Percentiles rank a stretch among this genome's conserved stretches.
phyloP scores from a whole-genome alignment of 2,888 invertebrate species.

The Polyploca ridens region DNA sequence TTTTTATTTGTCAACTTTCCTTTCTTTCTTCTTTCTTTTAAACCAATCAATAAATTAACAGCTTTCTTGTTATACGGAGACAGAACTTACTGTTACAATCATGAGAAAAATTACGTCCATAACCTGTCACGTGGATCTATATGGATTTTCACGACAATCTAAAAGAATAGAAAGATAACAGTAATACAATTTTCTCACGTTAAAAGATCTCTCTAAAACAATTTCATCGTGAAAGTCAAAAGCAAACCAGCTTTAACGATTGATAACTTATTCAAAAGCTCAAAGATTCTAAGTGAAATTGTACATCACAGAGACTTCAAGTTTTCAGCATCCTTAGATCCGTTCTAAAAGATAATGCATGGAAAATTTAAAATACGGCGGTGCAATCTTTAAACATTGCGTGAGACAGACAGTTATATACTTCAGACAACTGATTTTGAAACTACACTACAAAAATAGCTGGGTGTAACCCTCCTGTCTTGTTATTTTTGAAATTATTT shows the following conservation, averaged over 20 bases:
- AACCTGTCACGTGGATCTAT: too few relatives aligned
- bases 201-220: neutral
- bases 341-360: slow-evolving; percentile 10
- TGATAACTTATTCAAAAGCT: slow-evolving; percentile 7
- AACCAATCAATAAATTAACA: too few relatives aligned
- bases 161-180: too few relatives aligned
- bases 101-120: too few relatives aligned
- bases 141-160: too few relatives aligned
- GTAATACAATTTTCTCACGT: neutral
- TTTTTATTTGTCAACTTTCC: too few relatives aligned
- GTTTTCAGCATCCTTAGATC: neutral
- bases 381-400: slow-evolving; percentile 3
- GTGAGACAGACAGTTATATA: neutral
- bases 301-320: slow-evolving; percentile 2
- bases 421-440: neutral
- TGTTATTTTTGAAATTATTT: too few relatives aligned
- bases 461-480: too few relatives aligned
- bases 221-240: neutral
- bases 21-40: too few relatives aligned
- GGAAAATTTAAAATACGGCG: slow-evolving; percentile 8
- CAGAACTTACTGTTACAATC: too few relatives aligned
- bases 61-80: too few relatives aligned
- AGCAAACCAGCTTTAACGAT: neutral
- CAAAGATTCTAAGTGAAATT: slow-evolving; percentile 1
- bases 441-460: too few relatives aligned